Conservation (phyloP, 1,140 invertebrate species). For the Philotrypesis tridentata region DNA sequence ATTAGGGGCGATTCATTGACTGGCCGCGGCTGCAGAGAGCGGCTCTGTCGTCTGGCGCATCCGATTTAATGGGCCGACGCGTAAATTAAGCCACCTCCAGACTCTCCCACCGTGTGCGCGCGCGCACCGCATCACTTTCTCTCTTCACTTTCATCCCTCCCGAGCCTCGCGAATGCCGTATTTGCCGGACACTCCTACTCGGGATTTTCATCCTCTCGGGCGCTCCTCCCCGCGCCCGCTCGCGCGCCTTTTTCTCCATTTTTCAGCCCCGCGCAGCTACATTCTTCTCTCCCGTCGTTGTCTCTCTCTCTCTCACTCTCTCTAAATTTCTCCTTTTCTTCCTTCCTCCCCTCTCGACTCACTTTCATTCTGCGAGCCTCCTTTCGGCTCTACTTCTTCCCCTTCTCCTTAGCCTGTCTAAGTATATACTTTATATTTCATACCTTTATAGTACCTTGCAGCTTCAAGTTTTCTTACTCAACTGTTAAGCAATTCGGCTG, state of each 20-base stretch:
- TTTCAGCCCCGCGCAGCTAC: conserved; percentile 29
- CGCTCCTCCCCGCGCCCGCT: neutral
- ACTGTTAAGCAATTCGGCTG: no score
- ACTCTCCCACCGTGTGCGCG: conserved; percentile 22
- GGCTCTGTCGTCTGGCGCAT: conserved; percentile 59
- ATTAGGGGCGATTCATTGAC: conserved; percentile 56
- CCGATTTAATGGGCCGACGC: conserved; percentile 61
- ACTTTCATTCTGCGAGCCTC: conserved; percentile 39
- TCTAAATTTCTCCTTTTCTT: conserved; percentile 15
- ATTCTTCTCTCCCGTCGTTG: conserved; percentile 37
- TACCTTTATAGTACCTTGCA: conserved; percentile 54
- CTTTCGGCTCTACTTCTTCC: conserved; percentile 33
- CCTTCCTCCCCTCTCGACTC: neutral
- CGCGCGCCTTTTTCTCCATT: neutral
- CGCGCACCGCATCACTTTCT: conserved; percentile 16
- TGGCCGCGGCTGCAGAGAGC: conserved; percentile 35
- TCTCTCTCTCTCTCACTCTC: no score
- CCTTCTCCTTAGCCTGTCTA: conserved; percentile 7
- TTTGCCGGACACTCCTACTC: neutral
- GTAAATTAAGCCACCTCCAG: conserved; percentile 58
- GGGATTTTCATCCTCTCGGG: neutral
- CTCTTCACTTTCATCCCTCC: neutral
- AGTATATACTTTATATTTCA: neutral
- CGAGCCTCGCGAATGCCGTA: no score
- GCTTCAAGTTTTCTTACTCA: conserved; percentile 37